Percentiles rank a stretch among this genome's conserved stretches.
Evolutionary conservation across 2,113 vertebrate genomes (phyloP).

Genomic region (Mormoops blainvillei): DNA sequence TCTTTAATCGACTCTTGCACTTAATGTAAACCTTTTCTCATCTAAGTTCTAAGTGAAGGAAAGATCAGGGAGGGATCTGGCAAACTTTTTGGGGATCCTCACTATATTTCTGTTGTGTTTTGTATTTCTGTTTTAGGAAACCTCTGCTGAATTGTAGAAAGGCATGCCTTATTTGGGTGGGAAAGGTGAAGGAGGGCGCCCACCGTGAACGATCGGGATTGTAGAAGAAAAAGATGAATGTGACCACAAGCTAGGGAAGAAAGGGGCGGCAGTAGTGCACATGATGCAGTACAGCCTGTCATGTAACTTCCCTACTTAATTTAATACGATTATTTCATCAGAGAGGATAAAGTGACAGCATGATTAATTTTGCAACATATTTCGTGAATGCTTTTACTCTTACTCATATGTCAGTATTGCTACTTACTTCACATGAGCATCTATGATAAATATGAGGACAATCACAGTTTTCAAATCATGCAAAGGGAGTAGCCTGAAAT

Average conservation of each 20-base stretch:
- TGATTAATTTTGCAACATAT: conserved; percentile 80
- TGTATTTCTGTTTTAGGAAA: background rate
- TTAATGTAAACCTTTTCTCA: background rate
- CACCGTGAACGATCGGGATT: background rate
- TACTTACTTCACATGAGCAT: conserved; percentile 54
- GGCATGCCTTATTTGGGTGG: background rate
- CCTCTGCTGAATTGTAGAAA: background rate
- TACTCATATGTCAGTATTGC: conserved; percentile 63
- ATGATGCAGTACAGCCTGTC: conserved; percentile 81
- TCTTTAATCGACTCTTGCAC: background rate
- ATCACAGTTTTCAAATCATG: background rate
- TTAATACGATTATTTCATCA: conserved; percentile 88
- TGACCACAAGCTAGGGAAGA: background rate
- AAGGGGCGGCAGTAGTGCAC: background rate
- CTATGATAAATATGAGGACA: background rate
- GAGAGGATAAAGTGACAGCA: conserved; percentile 81
- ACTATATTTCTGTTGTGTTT: background rate
- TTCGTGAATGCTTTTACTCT: conserved; percentile 74
- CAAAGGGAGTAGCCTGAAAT: background rate
- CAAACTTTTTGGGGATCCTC: background rate
- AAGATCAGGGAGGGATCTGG: background rate
- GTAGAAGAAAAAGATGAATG: background rate
- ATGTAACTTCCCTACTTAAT: conserved; percentile 77
- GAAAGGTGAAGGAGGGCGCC: background rate
- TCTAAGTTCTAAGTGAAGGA: background rate